phyloP scores from a whole-genome alignment of 2,888 invertebrate species.

The Tubulanus polymorphus region DNA sequence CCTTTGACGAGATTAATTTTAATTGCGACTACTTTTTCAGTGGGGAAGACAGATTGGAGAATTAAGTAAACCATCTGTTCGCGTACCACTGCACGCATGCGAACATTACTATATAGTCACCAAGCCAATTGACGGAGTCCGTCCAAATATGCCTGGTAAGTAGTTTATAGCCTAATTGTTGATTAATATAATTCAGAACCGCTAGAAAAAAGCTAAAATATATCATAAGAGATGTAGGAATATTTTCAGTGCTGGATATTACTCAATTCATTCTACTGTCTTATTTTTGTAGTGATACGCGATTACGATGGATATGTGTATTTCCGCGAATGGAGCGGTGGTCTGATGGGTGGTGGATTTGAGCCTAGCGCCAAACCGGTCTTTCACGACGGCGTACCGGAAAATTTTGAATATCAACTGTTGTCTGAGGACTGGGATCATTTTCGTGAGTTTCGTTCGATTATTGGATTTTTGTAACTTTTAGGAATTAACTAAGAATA shows the following conservation, averaged over 20 bases:
- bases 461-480: too few relatives aligned
- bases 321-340: slow-evolving; percentile 68
- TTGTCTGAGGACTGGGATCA: slow-evolving; percentile 86
- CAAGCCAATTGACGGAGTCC: slow-evolving; percentile 64
- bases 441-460: slow-evolving; percentile 69
- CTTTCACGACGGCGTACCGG: slow-evolving; percentile 68
- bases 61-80: slow-evolving; percentile 77
- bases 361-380: slow-evolving; percentile 87
- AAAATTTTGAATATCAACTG: slow-evolving; percentile 53
- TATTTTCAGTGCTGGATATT: neutral
- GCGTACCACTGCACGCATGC: slow-evolving; percentile 85
- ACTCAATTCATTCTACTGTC: neutral
- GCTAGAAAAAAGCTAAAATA: too few relatives aligned
- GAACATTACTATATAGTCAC: slow-evolving; percentile 92
- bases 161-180: neutral
- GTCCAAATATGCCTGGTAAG: slow-evolving; percentile 74
- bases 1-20: too few relatives aligned
- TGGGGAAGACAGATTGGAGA: slow-evolving; percentile 90
- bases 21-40: slow-evolving; percentile 37
- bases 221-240: neutral
- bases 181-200: too few relatives aligned
- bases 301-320: slow-evolving; percentile 67
- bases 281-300: slow-evolving; percentile 55
- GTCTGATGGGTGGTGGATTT: slow-evolving; percentile 84
- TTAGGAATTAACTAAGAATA: too few relatives aligned